Evolutionary conservation across 2,797 vertebrate genomes (phyloP).

Genomic region (Notamacropus eugenii): DNA sequence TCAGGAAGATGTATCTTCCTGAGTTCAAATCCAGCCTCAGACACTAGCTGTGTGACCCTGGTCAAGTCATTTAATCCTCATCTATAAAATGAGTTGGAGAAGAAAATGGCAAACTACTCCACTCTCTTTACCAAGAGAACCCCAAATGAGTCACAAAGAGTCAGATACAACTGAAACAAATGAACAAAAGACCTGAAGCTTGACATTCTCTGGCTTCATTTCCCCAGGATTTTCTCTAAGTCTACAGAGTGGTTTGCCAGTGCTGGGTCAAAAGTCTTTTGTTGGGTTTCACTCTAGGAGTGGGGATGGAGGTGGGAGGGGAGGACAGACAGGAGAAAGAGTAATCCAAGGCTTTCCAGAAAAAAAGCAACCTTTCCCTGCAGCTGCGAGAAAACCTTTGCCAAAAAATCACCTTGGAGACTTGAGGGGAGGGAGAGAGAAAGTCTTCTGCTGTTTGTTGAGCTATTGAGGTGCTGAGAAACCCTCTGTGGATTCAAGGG

Average conservation of each 20-base stretch:
- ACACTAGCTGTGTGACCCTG: neutral
- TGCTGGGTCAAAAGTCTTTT: neutral
- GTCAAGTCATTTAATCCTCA: neutral
- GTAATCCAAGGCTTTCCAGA: conserved; percentile 12
- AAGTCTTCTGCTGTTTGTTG: neutral
- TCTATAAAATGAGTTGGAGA: neutral
- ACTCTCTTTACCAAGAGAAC: neutral
- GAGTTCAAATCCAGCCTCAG: neutral
- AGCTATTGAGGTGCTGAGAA: neutral
- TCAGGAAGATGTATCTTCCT: neutral
- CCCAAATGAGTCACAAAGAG: neutral
- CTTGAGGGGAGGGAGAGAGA: neutral
- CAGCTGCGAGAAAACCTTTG: conserved; percentile 13
- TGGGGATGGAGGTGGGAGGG: neutral
- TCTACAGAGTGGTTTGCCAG: neutral
- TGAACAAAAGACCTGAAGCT: neutral
- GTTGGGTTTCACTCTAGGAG: neutral
- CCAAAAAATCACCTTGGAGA: neutral
- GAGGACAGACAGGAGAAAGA: conserved; percentile 1
- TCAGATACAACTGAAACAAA: neutral
- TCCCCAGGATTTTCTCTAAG: neutral
- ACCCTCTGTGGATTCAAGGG: neutral
- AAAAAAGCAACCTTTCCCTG: conserved; percentile 29
- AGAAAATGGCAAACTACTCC: neutral
- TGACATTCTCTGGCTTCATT: neutral